Evolutionary conservation across 2,888 invertebrate genomes (phyloP).

Genomic region (Athripsodes cinereus): DNA sequence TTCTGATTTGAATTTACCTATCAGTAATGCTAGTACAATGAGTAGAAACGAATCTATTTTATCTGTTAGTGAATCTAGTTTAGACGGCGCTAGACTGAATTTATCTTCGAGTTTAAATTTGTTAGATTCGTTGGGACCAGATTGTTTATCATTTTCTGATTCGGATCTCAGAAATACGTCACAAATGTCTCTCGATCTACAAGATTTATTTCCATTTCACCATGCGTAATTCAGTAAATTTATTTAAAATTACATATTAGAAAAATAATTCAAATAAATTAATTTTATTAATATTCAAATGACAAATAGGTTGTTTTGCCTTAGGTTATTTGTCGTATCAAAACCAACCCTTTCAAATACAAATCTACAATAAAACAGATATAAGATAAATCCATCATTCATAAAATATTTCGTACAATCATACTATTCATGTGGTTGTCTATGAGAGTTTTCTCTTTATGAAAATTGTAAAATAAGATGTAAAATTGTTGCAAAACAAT

Average conservation of each 20-base stretch:
- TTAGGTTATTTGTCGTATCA: too few species aligned
- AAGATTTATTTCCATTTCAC: slow-evolving; percentile 24
- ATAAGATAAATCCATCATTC: too few species aligned
- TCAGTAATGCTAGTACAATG: slow-evolving; percentile 15
- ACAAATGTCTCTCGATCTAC: slow-evolving; percentile 21
- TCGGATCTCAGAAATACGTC: slow-evolving; percentile 20
- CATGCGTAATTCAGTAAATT: slow-evolving; percentile 4
- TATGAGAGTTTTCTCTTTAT: too few species aligned
- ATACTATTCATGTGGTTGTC: too few species aligned
- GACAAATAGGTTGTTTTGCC: too few species aligned
- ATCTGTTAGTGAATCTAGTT: slow-evolving; percentile 24
- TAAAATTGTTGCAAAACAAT: too few species aligned
- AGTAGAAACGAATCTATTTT: slow-evolving; percentile 21
- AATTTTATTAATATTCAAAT: too few species aligned
- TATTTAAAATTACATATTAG: background rate
- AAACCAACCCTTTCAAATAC: too few species aligned
- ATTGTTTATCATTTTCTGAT: slow-evolving; percentile 24
- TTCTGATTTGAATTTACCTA: slow-evolving; percentile 21
- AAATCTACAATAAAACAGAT: too few species aligned
- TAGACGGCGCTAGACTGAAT: slow-evolving; percentile 23
- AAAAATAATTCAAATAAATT: too few species aligned
- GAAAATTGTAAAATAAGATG: too few species aligned
- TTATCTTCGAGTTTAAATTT: slow-evolving; percentile 21
- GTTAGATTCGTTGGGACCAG: slow-evolving; percentile 23
- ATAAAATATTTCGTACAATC: too few species aligned